Percentiles rank a stretch among this genome's conserved stretches.
Evolutionary conservation across 2,888 invertebrate genomes (phyloP).

Genomic region (Drosophila setosimentum): DNA sequence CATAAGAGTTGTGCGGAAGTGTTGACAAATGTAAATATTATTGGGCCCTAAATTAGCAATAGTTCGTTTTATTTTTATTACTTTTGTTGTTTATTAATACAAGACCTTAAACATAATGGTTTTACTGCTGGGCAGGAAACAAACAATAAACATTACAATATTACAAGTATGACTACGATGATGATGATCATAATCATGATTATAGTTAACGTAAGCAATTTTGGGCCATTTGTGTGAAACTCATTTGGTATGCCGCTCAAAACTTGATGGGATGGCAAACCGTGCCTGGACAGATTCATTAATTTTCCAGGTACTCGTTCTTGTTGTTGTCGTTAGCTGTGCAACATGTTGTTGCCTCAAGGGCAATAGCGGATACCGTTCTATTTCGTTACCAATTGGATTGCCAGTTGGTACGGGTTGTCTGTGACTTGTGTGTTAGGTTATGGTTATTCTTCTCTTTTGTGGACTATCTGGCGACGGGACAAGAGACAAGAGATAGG

Average conservation of each 20-base stretch:
- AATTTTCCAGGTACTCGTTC: constrained; percentile 25
- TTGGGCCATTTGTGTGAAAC: constrained; percentile 19
- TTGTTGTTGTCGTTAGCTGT: background rate
- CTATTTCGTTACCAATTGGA: constrained; percentile 30
- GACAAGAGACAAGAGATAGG: background rate
- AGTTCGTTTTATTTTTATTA: constrained; percentile 12
- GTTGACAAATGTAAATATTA: constrained; percentile 22
- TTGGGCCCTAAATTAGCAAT: constrained; percentile 18
- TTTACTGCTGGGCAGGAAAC: background rate
- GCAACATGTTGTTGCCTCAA: constrained; percentile 2
- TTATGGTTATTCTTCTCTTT: constrained; percentile 29
- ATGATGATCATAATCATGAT: constrained; percentile 1
- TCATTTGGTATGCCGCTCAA: constrained; percentile 19
- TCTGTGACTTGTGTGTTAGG: constrained; percentile 45
- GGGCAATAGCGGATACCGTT: constrained; percentile 10
- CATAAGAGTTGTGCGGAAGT: constrained; percentile 18
- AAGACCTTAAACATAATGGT: background rate
- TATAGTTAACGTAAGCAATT: constrained; percentile 14
- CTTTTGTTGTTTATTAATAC: background rate
- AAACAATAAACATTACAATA: background rate
- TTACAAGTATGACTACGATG: background rate
- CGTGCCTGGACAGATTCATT: constrained; percentile 1
- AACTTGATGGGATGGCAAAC: background rate
- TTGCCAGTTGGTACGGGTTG: background rate
- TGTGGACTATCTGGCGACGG: background rate